Evolutionary conservation across 30 jellyfish, hydroid and myxozoan species (phyloP), one percentile per base, ranked within the genome.

Genomic region (Mastigias papua): DNA sequence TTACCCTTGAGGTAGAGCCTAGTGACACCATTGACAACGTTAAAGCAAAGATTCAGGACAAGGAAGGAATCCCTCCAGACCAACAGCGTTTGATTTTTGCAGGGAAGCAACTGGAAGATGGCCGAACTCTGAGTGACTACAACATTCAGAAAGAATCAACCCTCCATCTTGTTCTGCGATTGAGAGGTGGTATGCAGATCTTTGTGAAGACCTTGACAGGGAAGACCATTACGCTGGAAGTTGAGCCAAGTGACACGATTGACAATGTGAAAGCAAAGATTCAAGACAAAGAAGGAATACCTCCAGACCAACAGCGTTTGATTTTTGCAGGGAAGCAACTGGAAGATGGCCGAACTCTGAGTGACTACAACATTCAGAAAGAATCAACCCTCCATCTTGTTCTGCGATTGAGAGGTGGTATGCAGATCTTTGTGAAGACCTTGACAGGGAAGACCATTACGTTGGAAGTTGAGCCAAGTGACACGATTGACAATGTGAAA

Each of bases 261-360:
- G 98, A 93, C 62, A 93, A 89, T 80, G 98, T 93, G 48, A 93
- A 93, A 73, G 91, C 98, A 64, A 93, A 93, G 50, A 93, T 93
- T 49, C 98, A 93, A 85, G 98, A 93, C 93, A 93, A 93, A 90
- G 98, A 93, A 93, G 98, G 98, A 33, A 93, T 93, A 78, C 98
- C 98, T 29, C 98, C 98, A 89, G 98, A 93, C 64, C 98, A 93
- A 71, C 98, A 93, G 62, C 96, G 98, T 51, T 94, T 93, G 54
- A 93, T 93, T 70, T 93, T 93, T 46, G 98, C 98, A 0, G 98
- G 98, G 1, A 93, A 93, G 79, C 98, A 93, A 76, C 91, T 93
- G 74, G 98, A 93, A 82, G 98, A 93, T 93, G 98, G 98, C 78
- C 98, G 98, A 33, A 93, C 98, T 48, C 76, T 93, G 89, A 88